A percentile compares a stretch with the other conserved stretches of the same genome.
phyloP scores from a whole-genome alignment of 2,113 vertebrate genomes.

The Macquaria ambigua region DNA sequence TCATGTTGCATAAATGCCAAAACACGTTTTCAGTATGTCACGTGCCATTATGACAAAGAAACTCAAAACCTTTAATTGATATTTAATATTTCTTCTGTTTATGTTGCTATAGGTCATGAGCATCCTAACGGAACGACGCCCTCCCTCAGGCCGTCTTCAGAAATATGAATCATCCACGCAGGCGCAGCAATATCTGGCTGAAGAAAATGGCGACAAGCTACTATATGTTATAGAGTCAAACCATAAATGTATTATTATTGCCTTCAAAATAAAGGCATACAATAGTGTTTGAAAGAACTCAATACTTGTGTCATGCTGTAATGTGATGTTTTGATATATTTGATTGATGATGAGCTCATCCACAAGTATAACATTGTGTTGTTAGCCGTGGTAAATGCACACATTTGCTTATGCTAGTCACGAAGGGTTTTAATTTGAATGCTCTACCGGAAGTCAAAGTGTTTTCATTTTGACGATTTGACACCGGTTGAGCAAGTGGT shows the following conservation, averaged over 20 bases:
- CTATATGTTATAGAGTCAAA: background rate
- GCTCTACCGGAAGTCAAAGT: constrained; percentile 10
- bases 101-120: background rate
- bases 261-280: constrained; percentile 29
- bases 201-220: background rate
- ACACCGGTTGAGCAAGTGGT: constrained; percentile 31
- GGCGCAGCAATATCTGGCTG: constrained; percentile 49
- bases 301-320: fast-evolving
- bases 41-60: background rate
- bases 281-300: fast-evolving
- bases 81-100: background rate
- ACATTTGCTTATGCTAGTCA: fast-evolving
- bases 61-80: background rate
- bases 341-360: background rate
- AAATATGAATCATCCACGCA: constrained; percentile 70
- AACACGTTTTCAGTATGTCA: too few species aligned
- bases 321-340: fast-evolving
- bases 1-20: background rate
- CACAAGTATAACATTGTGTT: too few species aligned
- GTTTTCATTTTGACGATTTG: fast-evolving
- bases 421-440: constrained; percentile 10
- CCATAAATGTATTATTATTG: background rate
- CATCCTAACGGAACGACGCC: constrained; percentile 46
- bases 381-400: fast-evolving
- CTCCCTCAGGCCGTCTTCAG: constrained; percentile 4